phyloP scores from a whole-genome alignment of 1,140 invertebrate species.

The Drosophila kohkoa region DNA sequence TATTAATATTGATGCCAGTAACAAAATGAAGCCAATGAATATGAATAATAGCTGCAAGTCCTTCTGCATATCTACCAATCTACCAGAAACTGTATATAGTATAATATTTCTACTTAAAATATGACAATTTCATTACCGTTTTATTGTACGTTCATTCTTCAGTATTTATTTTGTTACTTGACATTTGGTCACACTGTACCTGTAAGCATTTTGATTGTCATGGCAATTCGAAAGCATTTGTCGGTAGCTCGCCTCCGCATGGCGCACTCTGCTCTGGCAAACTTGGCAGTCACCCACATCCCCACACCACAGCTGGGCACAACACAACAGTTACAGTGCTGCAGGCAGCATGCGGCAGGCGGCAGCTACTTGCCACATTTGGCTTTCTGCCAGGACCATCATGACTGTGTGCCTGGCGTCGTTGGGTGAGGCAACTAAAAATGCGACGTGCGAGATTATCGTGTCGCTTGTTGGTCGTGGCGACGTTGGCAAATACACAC shows the following conservation, averaged over 20 bases:
- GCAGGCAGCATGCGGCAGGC: slow-evolving; percentile 40
- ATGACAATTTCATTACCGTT: too few species aligned
- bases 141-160: too few species aligned
- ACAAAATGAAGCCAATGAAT: too few species aligned
- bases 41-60: too few species aligned
- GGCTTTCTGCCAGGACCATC: slow-evolving; percentile 77
- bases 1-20: too few species aligned
- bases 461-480: slow-evolving; percentile 76
- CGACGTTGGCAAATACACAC: slow-evolving; percentile 53
- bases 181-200: slow-evolving; percentile 61
- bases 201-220: slow-evolving; percentile 83
- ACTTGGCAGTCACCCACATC: slow-evolving; percentile 35
- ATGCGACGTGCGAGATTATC: slow-evolving; percentile 83
- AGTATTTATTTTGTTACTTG: neutral
- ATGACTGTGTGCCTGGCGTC: slow-evolving; percentile 33
- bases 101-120: too few species aligned
- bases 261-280: slow-evolving; percentile 37
- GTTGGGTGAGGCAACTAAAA: slow-evolving; percentile 76
- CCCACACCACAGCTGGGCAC: slow-evolving; percentile 32
- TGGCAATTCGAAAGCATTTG: slow-evolving; percentile 83
- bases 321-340: slow-evolving; percentile 24
- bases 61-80: too few species aligned
- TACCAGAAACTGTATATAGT: too few species aligned
- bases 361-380: slow-evolving; percentile 82
- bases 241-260: slow-evolving; percentile 63